phyloP scores from a whole-genome alignment of 2,113 vertebrate genomes.

The Hypomesus transpacificus region DNA sequence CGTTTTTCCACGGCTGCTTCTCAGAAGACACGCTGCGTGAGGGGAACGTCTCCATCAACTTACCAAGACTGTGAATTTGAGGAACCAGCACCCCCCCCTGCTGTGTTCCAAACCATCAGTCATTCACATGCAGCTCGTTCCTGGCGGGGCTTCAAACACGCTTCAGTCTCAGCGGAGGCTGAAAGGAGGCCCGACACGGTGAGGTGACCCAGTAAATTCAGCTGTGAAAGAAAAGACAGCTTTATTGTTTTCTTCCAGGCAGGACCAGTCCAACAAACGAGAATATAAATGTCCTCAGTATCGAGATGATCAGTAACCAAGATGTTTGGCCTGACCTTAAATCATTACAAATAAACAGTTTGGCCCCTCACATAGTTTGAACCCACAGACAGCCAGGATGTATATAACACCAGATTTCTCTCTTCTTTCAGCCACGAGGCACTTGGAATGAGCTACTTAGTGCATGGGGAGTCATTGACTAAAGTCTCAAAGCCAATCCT shows the following conservation, averaged over 20 bases:
- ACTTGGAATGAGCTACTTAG: slow-evolving; percentile 6
- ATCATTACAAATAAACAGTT: slow-evolving; percentile 9
- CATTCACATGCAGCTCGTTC: slow-evolving; percentile 25
- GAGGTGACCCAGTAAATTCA: slow-evolving; percentile 23
- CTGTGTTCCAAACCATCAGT: neutral
- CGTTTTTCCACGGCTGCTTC: too few species aligned
- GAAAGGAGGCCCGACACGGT: neutral
- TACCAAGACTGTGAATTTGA: too few species aligned
- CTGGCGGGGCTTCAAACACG: slow-evolving; percentile 12
- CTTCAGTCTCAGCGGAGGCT: neutral
- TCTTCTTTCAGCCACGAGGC: neutral
- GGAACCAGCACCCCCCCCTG: too few species aligned
- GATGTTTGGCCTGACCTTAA: slow-evolving; percentile 18
- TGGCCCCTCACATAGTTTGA: neutral
- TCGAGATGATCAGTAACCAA: slow-evolving; percentile 14
- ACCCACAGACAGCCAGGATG: neutral
- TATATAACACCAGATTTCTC: slow-evolving; percentile 1
- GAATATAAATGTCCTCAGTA: slow-evolving; percentile 22
- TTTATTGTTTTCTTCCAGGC: slow-evolving; percentile 13
- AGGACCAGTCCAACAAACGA: slow-evolving; percentile 10
- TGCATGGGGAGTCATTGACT: slow-evolving; percentile 1
- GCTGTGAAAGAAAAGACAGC: slow-evolving; percentile 22
- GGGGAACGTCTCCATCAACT: too few species aligned
- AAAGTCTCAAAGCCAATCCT: slow-evolving; percentile 1
- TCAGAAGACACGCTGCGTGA: too few species aligned